Conservation (phyloP, 2,113 vertebrate genomes). For the Oryzias melastigma region DNA sequence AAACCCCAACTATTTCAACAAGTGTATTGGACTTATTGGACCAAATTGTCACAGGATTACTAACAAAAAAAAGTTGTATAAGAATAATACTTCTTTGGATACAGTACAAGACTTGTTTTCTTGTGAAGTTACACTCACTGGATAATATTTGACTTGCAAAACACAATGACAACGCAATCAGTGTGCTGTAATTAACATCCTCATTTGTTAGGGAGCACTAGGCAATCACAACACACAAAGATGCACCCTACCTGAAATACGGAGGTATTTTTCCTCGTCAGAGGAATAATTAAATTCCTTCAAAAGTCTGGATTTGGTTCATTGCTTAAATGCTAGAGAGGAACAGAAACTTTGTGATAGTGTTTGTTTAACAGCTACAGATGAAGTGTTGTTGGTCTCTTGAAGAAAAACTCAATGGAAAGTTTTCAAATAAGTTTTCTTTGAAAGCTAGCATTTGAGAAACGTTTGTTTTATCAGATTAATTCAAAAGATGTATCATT, state of each 20-base stretch:
- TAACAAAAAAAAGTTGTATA: slow-evolving; percentile 55
- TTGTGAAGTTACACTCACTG: slow-evolving; percentile 33
- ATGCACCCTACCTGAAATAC: not conserved
- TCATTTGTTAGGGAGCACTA: slow-evolving; percentile 7
- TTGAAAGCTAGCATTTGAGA: too few relatives aligned
- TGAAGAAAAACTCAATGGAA: too few relatives aligned
- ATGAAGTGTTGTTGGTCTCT: too few relatives aligned
- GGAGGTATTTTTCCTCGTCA: not conserved
- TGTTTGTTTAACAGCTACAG: too few relatives aligned
- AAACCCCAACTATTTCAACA: too few relatives aligned
- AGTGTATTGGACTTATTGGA: too few relatives aligned
- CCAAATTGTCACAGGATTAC: slow-evolving; percentile 67
- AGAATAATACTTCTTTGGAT: slow-evolving; percentile 53
- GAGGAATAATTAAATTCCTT: not conserved
- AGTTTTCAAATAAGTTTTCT: too few relatives aligned
- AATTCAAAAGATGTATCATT: too few relatives aligned
- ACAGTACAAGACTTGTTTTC: slow-evolving; percentile 40
- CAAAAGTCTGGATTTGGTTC: not conserved
- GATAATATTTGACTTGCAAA: slow-evolving; percentile 48
- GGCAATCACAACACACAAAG: not conserved
- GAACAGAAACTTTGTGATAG: not conserved
- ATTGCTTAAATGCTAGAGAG: not conserved
- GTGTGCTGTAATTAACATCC: slow-evolving; percentile 25
- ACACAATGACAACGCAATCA: slow-evolving; percentile 7
- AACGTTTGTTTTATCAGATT: too few relatives aligned